A percentile compares a stretch with the other conserved stretches of the same genome.
Evolutionary conservation across 2,888 invertebrate genomes (phyloP).

Genomic region (Cheilosia variabilis): DNA sequence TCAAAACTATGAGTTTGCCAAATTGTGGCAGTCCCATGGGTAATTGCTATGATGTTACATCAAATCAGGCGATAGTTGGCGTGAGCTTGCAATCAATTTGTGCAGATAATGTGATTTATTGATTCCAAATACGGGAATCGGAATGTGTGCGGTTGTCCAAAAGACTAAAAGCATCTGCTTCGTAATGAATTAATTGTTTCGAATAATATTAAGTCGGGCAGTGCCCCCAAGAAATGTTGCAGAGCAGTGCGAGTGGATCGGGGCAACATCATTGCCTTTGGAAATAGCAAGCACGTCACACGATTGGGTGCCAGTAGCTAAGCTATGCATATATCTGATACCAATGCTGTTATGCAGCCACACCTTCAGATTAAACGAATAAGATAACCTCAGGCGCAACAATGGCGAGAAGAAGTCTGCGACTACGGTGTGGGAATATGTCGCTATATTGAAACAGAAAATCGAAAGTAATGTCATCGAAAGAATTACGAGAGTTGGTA

Average conservation of each 20-base stretch:
- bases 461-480: not conserved
- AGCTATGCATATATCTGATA: not conserved
- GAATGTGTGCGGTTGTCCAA: not conserved
- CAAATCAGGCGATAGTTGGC: conserved; percentile 12
- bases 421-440: not conserved
- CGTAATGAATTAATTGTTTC: conserved; percentile 10
- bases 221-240: conserved; percentile 5
- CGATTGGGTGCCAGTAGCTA: conserved; percentile 6
- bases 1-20: conserved; percentile 3
- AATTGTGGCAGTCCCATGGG: not conserved
- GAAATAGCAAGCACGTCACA: conserved; percentile 7
- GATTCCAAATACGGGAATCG: not conserved
- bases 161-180: conserved; percentile 10
- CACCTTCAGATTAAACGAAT: conserved; percentile 46
- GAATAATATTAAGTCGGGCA: conserved; percentile 28
- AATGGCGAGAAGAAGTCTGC: conserved; percentile 2
- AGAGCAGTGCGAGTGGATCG: not conserved
- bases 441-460: not conserved
- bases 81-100: conserved; percentile 17
- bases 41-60: conserved; percentile 15
- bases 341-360: conserved; percentile 14
- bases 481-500: not conserved
- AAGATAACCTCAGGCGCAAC: conserved; percentile 12
- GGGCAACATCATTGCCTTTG: not conserved
- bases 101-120: not conserved